Conservation (phyloP, 2,113 vertebrate species). For the Megaptera novaeangliae region DNA sequence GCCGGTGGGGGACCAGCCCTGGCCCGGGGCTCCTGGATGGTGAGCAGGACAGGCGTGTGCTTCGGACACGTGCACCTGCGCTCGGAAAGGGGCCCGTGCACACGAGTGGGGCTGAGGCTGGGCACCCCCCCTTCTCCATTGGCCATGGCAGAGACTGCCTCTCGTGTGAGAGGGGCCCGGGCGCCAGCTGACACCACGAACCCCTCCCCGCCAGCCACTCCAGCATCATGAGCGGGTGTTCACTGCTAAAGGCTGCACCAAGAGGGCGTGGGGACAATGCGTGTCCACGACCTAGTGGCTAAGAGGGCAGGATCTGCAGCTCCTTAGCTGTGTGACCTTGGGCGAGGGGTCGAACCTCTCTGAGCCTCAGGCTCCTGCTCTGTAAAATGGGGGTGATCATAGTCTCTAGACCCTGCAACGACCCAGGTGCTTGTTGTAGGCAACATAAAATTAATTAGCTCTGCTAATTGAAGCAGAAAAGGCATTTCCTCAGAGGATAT, state of each 20-base stretch:
- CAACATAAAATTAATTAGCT: neutral
- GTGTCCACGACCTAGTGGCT: neutral
- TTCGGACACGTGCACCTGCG: neutral
- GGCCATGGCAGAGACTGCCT: accelerated
- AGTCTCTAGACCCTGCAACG: neutral
- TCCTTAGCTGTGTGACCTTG: neutral
- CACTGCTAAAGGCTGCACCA: neutral
- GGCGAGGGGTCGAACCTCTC: neutral
- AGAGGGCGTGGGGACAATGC: accelerated
- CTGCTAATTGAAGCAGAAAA: neutral
- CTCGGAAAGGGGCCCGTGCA: neutral
- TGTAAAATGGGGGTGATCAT: neutral
- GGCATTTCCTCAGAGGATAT: neutral
- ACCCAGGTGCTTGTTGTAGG: neutral
- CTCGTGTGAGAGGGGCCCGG: neutral
- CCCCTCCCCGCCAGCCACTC: too few relatives aligned
- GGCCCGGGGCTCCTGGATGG: neutral
- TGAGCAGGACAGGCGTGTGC: neutral
- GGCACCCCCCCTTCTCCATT: neutral
- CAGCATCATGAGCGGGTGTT: neutral
- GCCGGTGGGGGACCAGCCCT: neutral
- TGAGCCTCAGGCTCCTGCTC: neutral
- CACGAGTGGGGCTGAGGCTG: neutral
- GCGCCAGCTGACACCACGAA: accelerated
- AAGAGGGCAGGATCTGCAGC: neutral